Conservation (phyloP, 2,888 invertebrate genomes). For the Aricia artaxerxes region DNA sequence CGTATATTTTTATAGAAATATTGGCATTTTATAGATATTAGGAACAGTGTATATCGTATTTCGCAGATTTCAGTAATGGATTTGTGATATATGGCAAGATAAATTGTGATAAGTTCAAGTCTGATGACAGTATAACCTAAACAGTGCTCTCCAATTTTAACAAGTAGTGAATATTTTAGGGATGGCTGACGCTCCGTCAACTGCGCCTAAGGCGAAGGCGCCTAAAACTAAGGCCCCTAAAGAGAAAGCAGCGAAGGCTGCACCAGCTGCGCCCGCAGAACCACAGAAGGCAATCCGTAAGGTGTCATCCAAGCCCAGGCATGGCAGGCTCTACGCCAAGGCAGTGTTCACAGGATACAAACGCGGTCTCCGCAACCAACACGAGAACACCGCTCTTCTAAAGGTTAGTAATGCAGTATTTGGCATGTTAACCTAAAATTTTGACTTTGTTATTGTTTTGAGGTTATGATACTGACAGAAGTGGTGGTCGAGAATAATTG, state of each 20-base stretch:
- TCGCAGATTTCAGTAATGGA: constrained; percentile 46
- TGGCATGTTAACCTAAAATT: neutral
- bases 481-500: neutral
- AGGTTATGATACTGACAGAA: constrained; percentile 34
- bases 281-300: constrained; percentile 75
- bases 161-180: constrained; percentile 60
- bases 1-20: constrained; percentile 32
- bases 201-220: constrained; percentile 77
- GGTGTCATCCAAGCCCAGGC: constrained; percentile 79
- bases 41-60: neutral
- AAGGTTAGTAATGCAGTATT: constrained; percentile 77
- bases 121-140: constrained; percentile 76
- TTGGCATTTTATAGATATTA: constrained; percentile 35
- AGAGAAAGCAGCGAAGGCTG: constrained; percentile 78
- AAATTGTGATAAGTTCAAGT: constrained; percentile 56
- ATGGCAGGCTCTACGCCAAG: constrained; percentile 96
- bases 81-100: constrained; percentile 53
- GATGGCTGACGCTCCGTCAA: constrained; percentile 83
- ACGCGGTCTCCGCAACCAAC: constrained; percentile 97
- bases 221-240: constrained; percentile 81
- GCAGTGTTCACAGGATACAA: constrained; percentile 98
- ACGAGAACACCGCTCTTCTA: constrained; percentile 97
- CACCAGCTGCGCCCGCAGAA: constrained; percentile 78
- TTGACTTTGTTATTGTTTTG: constrained; percentile 30
- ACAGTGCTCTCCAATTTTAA: constrained; percentile 43